Conservation (phyloP, 2,888 invertebrate genomes). For the Phasia obesa region DNA sequence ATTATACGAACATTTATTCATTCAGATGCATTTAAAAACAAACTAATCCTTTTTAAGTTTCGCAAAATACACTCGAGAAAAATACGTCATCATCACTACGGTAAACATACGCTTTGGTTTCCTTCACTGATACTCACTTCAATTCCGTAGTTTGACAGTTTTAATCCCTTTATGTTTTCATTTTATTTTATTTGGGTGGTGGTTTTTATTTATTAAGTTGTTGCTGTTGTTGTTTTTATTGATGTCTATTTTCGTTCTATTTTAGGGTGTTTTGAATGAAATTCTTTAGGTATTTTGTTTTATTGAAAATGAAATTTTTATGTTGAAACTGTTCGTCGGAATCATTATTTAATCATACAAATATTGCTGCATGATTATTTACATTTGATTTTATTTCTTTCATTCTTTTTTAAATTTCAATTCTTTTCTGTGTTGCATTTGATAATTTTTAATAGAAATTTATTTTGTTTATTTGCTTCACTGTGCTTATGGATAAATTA, state of each 20-base stretch:
- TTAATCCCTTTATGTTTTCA: slow-evolving; percentile 57
- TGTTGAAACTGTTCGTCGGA: slow-evolving; percentile 8
- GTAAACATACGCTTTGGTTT: not conserved
- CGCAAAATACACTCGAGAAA: too few relatives aligned
- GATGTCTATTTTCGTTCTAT: slow-evolving; percentile 1
- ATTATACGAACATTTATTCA: too few relatives aligned
- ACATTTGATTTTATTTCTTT: not conserved
- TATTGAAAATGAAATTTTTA: slow-evolving; percentile 17
- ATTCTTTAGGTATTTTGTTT: slow-evolving; percentile 11
- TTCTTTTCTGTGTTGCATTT: too few relatives aligned
- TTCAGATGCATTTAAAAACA: too few relatives aligned
- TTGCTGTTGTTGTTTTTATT: not conserved
- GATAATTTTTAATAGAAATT: not conserved
- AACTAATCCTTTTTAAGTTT: too few relatives aligned
- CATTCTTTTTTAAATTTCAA: not conserved
- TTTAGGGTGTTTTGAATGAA: slow-evolving; percentile 34
- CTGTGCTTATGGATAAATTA: not conserved
- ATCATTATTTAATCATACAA: slow-evolving; percentile 7
- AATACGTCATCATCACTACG: too few relatives aligned
- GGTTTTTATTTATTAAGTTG: not conserved
- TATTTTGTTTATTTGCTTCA: not conserved
- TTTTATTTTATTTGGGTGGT: slow-evolving; percentile 58
- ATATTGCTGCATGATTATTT: not conserved
- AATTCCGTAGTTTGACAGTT: slow-evolving; percentile 55
- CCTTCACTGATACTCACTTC: slow-evolving; percentile 50